Percentiles rank a stretch among this genome's conserved stretches.
Conservation (phyloP, 92 coral and sea anemone species). For the Blastomussa wellsi region DNA sequence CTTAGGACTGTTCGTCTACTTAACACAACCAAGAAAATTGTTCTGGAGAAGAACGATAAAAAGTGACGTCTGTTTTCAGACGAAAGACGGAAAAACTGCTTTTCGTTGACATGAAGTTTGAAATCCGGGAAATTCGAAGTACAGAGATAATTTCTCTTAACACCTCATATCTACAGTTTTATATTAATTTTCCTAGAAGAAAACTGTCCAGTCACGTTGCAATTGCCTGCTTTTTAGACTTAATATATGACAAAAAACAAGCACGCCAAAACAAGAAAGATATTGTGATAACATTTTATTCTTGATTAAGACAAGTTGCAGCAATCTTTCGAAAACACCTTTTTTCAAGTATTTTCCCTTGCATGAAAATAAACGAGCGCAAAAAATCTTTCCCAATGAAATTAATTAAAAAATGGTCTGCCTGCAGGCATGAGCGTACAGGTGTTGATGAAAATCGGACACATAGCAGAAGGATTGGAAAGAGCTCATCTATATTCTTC, state of each 20-base stretch:
- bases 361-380: neutral
- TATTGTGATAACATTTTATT: too few relatives aligned
- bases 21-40: neutral
- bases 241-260: too few relatives aligned
- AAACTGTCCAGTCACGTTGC: too few relatives aligned
- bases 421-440: neutral
- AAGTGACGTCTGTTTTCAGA: neutral
- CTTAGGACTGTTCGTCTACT: neutral
- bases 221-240: too few relatives aligned
- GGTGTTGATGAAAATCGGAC: neutral
- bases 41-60: neutral
- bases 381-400: neutral
- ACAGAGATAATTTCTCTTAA: too few relatives aligned
- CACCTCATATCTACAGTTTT: too few relatives aligned
- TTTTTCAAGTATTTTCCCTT: neutral
- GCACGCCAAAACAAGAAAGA: too few relatives aligned
- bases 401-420: neutral
- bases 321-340: neutral
- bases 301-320: neutral
- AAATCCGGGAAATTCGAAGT: too few relatives aligned
- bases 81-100: neutral
- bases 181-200: too few relatives aligned
- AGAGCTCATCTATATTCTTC: neutral
- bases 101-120: too few relatives aligned
- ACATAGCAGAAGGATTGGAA: neutral